Percentiles rank a stretch among this genome's conserved stretches.
Evolutionary conservation across 30 jellyfish, hydroid and myxozoan species (phyloP).

Genomic region (Mastigias papua): DNA sequence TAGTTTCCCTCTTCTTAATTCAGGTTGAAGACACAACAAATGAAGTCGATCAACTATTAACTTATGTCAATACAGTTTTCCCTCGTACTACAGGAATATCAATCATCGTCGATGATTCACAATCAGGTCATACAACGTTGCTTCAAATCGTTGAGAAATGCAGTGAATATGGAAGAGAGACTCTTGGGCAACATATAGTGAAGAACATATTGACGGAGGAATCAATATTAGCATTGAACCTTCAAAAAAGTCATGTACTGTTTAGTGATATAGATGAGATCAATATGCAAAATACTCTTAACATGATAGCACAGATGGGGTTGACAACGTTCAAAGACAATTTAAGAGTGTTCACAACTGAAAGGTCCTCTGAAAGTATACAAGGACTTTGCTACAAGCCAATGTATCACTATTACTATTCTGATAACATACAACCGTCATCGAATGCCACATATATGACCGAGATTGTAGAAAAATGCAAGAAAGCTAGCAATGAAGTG

Average conservation of each 20-base stretch:
- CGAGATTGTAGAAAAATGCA: background rate
- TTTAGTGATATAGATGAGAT: background rate
- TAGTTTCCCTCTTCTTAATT: too few relatives aligned
- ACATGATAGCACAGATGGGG: background rate
- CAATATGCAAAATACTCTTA: background rate
- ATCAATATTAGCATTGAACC: background rate
- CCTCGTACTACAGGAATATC: background rate
- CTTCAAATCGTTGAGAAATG: background rate
- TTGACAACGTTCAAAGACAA: background rate
- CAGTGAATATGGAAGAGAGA: conserved; percentile 2
- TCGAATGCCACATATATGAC: background rate
- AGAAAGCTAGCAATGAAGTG: background rate
- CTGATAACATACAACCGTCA: background rate
- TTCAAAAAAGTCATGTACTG: background rate
- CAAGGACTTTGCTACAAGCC: background rate
- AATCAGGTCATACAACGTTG: background rate
- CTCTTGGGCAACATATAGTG: background rate
- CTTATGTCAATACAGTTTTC: background rate
- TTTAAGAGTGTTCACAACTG: background rate
- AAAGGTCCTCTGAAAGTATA: background rate
- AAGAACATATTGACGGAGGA: background rate
- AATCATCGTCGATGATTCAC: conserved; percentile 1
- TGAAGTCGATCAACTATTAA: background rate
- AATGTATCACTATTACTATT: background rate
- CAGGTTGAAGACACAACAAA: background rate